phyloP scores from a whole-genome alignment of 1,140 invertebrate genomes.

The Calosoma granatense region DNA sequence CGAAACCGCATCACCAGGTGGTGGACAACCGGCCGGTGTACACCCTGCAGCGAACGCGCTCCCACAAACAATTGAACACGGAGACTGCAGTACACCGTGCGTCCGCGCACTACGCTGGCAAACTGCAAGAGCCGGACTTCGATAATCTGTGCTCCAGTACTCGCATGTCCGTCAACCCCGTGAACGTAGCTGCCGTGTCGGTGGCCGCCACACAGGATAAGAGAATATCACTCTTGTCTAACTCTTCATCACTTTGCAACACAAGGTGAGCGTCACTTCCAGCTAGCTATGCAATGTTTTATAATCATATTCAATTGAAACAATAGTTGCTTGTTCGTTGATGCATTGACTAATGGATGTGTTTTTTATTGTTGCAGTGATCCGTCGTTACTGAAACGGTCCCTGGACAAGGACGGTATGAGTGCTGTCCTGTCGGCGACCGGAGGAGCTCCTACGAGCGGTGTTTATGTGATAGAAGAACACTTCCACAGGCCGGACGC shows the following conservation, averaged over 20 bases:
- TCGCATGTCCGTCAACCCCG: conserved; percentile 27
- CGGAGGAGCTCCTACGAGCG: conserved; percentile 30
- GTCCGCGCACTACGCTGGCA: conserved; percentile 33
- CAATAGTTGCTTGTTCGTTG: not conserved
- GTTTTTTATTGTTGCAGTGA: conserved; percentile 30
- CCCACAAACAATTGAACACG: conserved; percentile 68
- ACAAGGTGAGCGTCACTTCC: conserved; percentile 22
- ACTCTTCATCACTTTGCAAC: conserved; percentile 27
- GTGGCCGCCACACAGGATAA: conserved; percentile 7
- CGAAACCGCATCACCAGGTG: conserved; percentile 36
- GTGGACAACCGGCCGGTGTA: conserved; percentile 37
- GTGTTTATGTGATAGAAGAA: conserved; percentile 54
- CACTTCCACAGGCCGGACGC: conserved; percentile 44
- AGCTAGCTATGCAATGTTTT: not conserved
- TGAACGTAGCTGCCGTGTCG: conserved; percentile 30
- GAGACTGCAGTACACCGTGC: conserved; percentile 49
- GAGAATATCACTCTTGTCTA: conserved; percentile 15
- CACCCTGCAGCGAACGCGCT: conserved; percentile 45
- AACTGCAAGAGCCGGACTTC: conserved; percentile 35
- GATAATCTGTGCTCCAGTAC: conserved; percentile 29
- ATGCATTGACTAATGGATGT: not conserved
- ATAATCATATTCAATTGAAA: not conserved
- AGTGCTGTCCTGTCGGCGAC: conserved; percentile 13
- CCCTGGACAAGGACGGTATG: conserved; percentile 31
- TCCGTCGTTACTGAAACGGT: conserved; percentile 38